Evolutionary conservation across 2,888 invertebrate species (phyloP), one percentile per base, ranked within the genome.

Genomic region (Perizoma flavofasciatum): DNA sequence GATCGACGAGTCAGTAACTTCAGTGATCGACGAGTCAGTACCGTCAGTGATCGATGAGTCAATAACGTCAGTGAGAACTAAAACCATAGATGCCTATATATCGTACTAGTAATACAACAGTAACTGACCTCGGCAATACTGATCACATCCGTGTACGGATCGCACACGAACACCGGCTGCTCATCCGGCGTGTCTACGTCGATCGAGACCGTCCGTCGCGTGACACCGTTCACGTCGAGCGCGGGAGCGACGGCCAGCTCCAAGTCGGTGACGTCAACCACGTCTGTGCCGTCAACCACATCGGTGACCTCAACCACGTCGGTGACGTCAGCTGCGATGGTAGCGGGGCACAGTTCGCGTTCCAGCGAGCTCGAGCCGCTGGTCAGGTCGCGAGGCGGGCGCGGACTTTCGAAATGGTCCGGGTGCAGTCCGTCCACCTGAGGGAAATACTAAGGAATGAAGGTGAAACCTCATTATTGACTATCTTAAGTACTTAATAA

Each of bases 341-440:
- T 45, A 11, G 50, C 49, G 6, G 63, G 65, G 43, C 72, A 77
- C n/a, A 90, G 77, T 59, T 91, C 91, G 0, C 91, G 81, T 64
- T 91, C 91, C 6, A 91, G 72, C 0, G 91, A 91, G 0, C 89
- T 88, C 0, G 90, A 90, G 41, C 79, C 87, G 67, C 85, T 83
- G 44, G 83, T 77, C n/a, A 85, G 69, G 79, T 87, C 80, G 64
- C 84, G 75, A 2, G 78, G 74, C 5, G 79, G 3, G 4, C 57
- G 63, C 40, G 76, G 71, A 69, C 75, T 79, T 57, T 85, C 86
- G 72, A 89, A 89, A 67, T 89, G 88, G 58, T 86, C 84, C 0
- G 84, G 79, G 54, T 86, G 81, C 2, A 89, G 73, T 2, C 87
- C 86, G 74, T 89, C 89, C 52, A 89, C 90, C 88, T 89, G 71